These are phyloP conservation scores for Nyctereutes procyonoides DNA, from an alignment of 2,113 vertebrate genomes.

Conservation along the genomic window DNA sequence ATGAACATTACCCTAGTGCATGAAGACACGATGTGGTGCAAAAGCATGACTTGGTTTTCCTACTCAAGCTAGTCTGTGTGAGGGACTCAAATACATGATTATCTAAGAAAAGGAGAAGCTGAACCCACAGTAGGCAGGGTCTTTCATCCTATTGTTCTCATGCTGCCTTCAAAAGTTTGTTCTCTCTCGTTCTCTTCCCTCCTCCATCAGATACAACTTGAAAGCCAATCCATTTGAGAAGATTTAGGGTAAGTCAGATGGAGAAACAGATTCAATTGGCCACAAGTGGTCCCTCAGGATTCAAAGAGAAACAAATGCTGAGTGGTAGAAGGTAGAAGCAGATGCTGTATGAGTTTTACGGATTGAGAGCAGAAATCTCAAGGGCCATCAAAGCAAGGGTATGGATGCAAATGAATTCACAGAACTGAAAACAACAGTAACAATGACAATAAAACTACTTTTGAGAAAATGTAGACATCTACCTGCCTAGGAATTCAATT, in stretches of 20 bases:
- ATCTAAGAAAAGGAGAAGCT: not conserved
- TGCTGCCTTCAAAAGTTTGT: not conserved
- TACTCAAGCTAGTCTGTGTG: not conserved
- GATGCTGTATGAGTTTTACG: not conserved
- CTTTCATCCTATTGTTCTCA: conserved; percentile 4
- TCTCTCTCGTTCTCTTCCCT: not conserved
- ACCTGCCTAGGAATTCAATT: conserved; percentile 25
- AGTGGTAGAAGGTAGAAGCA: conserved; percentile 3
- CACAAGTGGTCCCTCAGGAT: conserved; percentile 55
- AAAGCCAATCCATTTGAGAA: conserved; percentile 53
- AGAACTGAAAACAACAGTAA: conserved; percentile 42
- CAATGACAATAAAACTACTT: conserved; percentile 32
- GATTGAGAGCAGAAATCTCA: conserved; percentile 49
- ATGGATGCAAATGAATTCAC: conserved; percentile 64
- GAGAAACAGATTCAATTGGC: conserved; percentile 42
- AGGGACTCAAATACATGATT: not conserved
- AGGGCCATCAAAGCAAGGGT: conserved; percentile 28
- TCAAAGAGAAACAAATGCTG: conserved; percentile 51
- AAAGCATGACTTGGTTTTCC: not conserved
- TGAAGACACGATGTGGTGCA: not conserved
- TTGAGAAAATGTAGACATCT: conserved; percentile 19
- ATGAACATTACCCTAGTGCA: not conserved
- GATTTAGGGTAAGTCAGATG: conserved; percentile 36
- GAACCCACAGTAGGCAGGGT: not conserved
- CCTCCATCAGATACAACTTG: not conserved